Percentiles rank a stretch among this genome's conserved stretches.
phyloP scores from a whole-genome alignment of 2,113 vertebrate genomes.

The Melanocharis versteri region DNA sequence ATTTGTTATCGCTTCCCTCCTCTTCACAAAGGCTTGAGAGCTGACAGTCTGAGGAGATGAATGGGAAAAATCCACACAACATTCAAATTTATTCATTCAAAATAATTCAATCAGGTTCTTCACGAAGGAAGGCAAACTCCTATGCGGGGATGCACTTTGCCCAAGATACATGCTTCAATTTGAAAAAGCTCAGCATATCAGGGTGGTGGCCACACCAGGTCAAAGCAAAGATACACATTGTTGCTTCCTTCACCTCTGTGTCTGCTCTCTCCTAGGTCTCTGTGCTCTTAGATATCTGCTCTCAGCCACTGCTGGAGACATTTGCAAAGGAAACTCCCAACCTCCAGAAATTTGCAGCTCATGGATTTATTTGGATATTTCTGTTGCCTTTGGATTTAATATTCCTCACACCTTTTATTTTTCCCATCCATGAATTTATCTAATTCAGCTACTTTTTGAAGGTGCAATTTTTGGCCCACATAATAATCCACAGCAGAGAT shows the following conservation, averaged over 20 bases:
- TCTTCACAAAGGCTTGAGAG: background rate
- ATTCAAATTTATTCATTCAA: background rate
- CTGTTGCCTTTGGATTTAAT: background rate
- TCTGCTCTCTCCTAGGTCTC: background rate
- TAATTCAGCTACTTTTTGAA: background rate
- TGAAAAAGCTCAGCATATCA: background rate
- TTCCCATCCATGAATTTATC: background rate
- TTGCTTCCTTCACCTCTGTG: background rate
- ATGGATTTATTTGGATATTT: background rate
- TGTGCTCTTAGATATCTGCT: background rate
- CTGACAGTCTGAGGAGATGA: background rate
- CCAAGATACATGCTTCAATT: fast-evolving
- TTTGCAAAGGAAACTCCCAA: background rate
- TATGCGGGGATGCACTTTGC: background rate
- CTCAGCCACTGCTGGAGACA: background rate
- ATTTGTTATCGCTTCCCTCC: conserved; percentile 20
- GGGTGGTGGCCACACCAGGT: background rate
- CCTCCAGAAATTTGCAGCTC: background rate
- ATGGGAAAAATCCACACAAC: background rate
- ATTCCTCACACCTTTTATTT: background rate
- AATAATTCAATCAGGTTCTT: background rate
- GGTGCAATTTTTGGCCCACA: background rate
- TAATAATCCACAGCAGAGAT: background rate
- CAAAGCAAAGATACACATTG: background rate
- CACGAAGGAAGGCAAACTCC: background rate